A percentile compares a stretch with the other conserved stretches of the same genome.
Evolutionary conservation across 2,888 invertebrate genomes (phyloP).

Genomic region (Tricholauxania praeusta): DNA sequence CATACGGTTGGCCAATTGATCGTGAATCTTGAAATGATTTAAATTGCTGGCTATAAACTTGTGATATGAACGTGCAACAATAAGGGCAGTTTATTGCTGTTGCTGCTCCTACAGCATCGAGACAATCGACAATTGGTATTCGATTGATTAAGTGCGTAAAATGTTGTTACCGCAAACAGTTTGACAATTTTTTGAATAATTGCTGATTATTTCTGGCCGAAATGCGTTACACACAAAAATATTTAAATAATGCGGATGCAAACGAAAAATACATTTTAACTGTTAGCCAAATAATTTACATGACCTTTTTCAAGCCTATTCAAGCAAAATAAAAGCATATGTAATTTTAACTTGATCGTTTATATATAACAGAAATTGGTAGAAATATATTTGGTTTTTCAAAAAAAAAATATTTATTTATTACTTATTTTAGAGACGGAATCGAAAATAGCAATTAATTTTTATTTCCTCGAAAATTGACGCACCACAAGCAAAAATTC

Average conservation of each 20-base stretch:
- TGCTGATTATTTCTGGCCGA: slow-evolving; percentile 13
- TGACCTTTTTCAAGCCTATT: no score
- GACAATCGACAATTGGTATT: slow-evolving; percentile 47
- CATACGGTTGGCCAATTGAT: slow-evolving; percentile 9
- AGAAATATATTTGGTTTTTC: no score
- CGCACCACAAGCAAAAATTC: no score
- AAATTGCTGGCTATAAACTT: slow-evolving; percentile 23
- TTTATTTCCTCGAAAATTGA: no score
- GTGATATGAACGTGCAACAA: neutral
- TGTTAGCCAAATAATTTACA: no score
- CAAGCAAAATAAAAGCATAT: no score
- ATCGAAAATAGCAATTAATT: no score
- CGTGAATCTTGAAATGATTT: slow-evolving; percentile 22
- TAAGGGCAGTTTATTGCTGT: slow-evolving; percentile 17
- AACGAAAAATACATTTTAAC: neutral
- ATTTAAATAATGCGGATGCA: slow-evolving; percentile 31
- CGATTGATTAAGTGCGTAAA: slow-evolving; percentile 50
- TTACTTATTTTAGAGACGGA: no score
- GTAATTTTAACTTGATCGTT: no score
- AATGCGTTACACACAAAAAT: slow-evolving; percentile 5
- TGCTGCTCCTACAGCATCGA: slow-evolving; percentile 29
- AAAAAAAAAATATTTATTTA: no score
- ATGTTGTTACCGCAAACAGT: slow-evolving; percentile 44
- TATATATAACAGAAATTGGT: no score
- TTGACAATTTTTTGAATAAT: slow-evolving; percentile 32